Conservation (phyloP, 2,797 vertebrate species). For the Etheostoma nigrum region DNA sequence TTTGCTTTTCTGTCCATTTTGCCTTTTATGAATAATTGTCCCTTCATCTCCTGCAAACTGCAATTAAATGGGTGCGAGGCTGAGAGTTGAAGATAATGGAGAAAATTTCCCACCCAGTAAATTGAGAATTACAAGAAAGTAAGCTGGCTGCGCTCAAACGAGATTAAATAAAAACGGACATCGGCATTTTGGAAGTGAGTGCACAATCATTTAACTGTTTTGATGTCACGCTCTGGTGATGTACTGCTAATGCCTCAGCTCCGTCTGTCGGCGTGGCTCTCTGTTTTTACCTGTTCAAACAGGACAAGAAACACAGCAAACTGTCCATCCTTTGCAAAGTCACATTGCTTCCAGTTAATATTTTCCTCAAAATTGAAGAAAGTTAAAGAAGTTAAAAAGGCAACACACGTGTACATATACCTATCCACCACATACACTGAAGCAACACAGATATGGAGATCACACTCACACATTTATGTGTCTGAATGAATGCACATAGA, state of each 20-base stretch:
- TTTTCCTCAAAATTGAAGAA: constrained; percentile 15
- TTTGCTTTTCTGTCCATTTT: constrained; percentile 50
- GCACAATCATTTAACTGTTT: constrained; percentile 55
- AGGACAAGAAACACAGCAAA: constrained; percentile 39
- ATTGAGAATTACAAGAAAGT: constrained; percentile 67
- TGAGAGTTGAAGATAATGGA: constrained; percentile 74
- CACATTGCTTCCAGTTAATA: constrained; percentile 18
- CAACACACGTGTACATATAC: not conserved
- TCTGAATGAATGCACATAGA: not conserved
- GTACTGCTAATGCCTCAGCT: constrained; percentile 51
- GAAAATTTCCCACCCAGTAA: constrained; percentile 68
- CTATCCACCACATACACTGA: not conserved
- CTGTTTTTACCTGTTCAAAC: constrained; percentile 44
- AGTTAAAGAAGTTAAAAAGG: constrained; percentile 3
- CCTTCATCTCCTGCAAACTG: constrained; percentile 59
- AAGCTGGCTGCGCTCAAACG: constrained; percentile 37
- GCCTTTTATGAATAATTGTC: constrained; percentile 59
- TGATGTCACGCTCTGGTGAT: constrained; percentile 53
- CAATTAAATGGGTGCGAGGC: constrained; percentile 70
- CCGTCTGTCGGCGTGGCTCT: constrained; percentile 30
- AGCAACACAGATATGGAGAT: not conserved
- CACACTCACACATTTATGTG: not conserved
- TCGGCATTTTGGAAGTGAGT: constrained; percentile 60
- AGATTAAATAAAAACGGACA: constrained; percentile 73
- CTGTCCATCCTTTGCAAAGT: constrained; percentile 25